Evolutionary conservation across 1,140 invertebrate genomes (phyloP), one percentile per base, ranked within the genome.

Genomic region (Brachionus calyciflorus): DNA sequence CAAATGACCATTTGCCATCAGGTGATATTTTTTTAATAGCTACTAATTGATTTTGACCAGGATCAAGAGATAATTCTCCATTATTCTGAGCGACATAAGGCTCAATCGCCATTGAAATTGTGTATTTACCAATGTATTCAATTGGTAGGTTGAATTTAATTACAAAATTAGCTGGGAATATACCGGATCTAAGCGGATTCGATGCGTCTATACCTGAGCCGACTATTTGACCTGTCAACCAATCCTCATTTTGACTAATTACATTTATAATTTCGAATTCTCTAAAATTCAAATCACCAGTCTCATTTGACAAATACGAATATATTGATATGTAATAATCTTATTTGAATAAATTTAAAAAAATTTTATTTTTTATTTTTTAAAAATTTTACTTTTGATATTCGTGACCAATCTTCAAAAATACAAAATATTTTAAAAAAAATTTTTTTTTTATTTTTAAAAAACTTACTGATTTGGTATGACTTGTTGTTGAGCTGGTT

Each of bases 221-320:
- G 46, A 89, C 92, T 79, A 96, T 90, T 60, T 88, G 89, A 41
- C 96, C 96, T 9, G 94, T 96, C 96, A 96, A 98, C 96, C 96
- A 98, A 82, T 98, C 94, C 5, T 93, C 94, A 78, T 96, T 93
- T 79, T 77, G 81, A 37, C 80, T 81, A 0, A 80, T 83, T 1
- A 84, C 82, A 33, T 77, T 77, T 69, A 99, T 91, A 76, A 91
- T 87, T 83, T 98, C 95, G 1, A 94, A 94, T 73, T 91, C 91
- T 80, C 91, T 90, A 83, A 99, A 97, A 53, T 87, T 90, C 37
- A 99, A 86, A 87, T 99, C 96, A 7, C 93, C 94, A 0, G 90
- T 86, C 84, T 98, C 96, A 10, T 88, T 85, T 0, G 95, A 97
- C 48, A 90, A 81, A 78, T 88, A 89, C 30, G 81, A 80, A 80